Base-by-base conservation (phyloP, 1,140 invertebrate genomes). In the Probaryconus sp. region DNA sequence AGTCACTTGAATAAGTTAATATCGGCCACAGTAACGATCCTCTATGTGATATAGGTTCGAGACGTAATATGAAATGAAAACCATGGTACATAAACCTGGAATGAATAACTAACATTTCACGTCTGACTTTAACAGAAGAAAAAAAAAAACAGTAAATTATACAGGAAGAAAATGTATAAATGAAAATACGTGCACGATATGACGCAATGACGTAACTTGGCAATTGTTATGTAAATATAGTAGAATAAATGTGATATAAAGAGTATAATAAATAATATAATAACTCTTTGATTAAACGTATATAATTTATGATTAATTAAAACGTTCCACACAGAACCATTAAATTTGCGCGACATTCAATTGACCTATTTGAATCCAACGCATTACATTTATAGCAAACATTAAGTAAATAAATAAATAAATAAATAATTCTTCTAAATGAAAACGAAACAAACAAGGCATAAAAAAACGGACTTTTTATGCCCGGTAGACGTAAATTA, bases 1-100 rank as follows among this genome's bases (percentile, higher is more conserved):
- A 64, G 73, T 68, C 26, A 37, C 33, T 3, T 20, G 30, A 21
- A n/a, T 28, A 16, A 45, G 17, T 68, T 47, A 56, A 48, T 68
- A 58, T 30, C 55, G 68, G 69, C 63, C 74, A 37, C 73, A 33
- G 53, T 65, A 70, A 67, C 64, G 47, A 58, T 17, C 10, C 58
- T n/a, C 3, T 40, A 68, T 67, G 48, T 67, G 30, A 3, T 7
- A 7, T 1, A 4, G 21, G 7, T 24, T 24, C 21, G 21, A 24
- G 21, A 24, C 3, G 18, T 10, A 13, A 33, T 64, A 53, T 35
- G 51, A 28, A 24, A 60, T 28, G 24, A 16, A 17, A 20, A 55
- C 48, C 13, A 14, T 21, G 30, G 31, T 33, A 11, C 55, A 55
- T 60, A 72, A 72, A 72, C 61, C 65, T 5, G n/a, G 40, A 11